phyloP scores from a whole-genome alignment of 2,113 vertebrate species.

The Edolisoma coerulescens region DNA sequence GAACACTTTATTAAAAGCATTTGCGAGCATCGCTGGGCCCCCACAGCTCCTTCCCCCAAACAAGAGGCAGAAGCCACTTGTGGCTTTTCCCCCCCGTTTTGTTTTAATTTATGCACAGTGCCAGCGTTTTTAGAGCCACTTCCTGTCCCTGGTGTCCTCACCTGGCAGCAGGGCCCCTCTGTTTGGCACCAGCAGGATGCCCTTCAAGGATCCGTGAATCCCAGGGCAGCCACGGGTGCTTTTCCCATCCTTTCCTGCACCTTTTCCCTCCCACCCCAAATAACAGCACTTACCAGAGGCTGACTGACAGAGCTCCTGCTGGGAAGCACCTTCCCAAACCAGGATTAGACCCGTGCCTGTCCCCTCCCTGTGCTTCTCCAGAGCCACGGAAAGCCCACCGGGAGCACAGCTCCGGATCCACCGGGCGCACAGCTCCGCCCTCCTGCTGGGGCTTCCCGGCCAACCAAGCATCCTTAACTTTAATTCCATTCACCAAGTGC shows the following conservation, averaged over 20 bases:
- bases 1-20: constrained; percentile 67
- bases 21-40: not conserved
- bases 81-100: rapidly evolving
- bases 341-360: not conserved
- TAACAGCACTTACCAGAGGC: rapidly evolving
- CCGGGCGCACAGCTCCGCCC: not conserved
- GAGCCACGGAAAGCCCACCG: not conserved
- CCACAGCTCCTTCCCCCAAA: not conserved
- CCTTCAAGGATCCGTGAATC: rapidly evolving
- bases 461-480: not conserved
- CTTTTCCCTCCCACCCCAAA: not conserved
- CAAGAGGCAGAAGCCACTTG: not conserved
- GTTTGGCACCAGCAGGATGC: not conserved
- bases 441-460: not conserved
- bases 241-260: not conserved
- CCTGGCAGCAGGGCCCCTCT: not conserved
- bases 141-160: rapidly evolving
- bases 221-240: rapidly evolving
- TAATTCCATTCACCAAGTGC: not conserved
- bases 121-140: not conserved
- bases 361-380: not conserved
- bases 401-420: rapidly evolving
- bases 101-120: not conserved
- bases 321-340: not conserved
- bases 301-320: not conserved